phyloP scores from a whole-genome alignment of 2,113 vertebrate species.

The Myxocyprinus asiaticus region DNA sequence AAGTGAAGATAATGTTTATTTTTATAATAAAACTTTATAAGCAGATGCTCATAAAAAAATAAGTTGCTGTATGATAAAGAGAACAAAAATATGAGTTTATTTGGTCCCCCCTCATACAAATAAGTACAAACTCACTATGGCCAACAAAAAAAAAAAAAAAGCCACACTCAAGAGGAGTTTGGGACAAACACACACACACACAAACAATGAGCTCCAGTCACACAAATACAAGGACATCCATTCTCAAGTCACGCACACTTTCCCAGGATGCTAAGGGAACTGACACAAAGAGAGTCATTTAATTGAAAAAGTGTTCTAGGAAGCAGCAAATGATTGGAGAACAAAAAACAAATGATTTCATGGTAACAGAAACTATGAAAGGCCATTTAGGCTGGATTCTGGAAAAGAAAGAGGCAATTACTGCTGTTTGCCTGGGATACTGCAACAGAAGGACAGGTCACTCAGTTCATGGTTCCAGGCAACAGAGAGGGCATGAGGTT shows the following conservation, averaged over 20 bases:
- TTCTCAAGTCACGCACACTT: conserved; percentile 48
- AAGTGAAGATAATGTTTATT: conserved; percentile 38
- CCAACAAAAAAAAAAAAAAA: not conserved
- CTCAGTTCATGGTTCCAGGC: conserved; percentile 56
- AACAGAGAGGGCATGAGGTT: conserved; percentile 55
- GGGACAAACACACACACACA: conserved; percentile 26
- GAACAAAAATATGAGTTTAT: conserved; percentile 20
- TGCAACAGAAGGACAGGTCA: conserved; percentile 56
- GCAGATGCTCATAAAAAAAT: conserved; percentile 3
- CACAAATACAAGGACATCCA: conserved; percentile 31
- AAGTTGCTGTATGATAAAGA: conserved; percentile 7
- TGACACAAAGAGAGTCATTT: conserved; percentile 52
- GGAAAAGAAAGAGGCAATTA: conserved; percentile 67
- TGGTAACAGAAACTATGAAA: conserved; percentile 62
- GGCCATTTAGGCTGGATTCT: conserved; percentile 45
- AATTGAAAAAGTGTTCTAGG: conserved; percentile 56
- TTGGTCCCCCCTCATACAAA: not conserved
- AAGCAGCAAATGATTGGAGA: conserved; percentile 63
- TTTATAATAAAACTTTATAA: conserved; percentile 6
- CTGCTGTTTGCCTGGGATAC: conserved; percentile 66
- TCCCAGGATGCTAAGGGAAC: conserved; percentile 49
- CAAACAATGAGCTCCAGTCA: conserved; percentile 37
- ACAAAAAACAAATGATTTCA: conserved; percentile 66
- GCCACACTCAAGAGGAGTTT: conserved; percentile 22
- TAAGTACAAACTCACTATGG: conserved; percentile 3